These are phyloP conservation scores for Hydrotaea cyrtoneurina DNA, from an alignment of 2,888 invertebrate genomes.

Conservation along the genomic window DNA sequence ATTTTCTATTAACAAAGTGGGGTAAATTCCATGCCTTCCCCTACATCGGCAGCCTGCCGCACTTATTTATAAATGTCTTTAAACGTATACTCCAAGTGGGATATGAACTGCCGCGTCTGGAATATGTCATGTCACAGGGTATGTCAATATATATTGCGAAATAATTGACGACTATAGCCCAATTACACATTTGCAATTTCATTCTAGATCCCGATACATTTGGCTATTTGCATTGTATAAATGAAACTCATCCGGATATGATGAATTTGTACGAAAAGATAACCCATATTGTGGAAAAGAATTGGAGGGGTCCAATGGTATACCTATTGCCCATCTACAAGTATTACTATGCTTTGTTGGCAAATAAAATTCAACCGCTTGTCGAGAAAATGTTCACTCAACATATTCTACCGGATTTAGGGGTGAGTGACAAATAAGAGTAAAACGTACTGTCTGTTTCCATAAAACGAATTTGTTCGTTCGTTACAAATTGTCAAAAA, in stretches of 20 bases:
- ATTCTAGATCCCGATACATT: constrained; percentile 72
- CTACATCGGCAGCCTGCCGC: constrained; percentile 77
- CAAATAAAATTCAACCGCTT: constrained; percentile 75
- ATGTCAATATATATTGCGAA: constrained; percentile 18
- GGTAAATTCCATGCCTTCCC: constrained; percentile 79
- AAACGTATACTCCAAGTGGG: constrained; percentile 78
- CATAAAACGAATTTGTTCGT: too few relatives aligned
- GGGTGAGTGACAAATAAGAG: constrained; percentile 72
- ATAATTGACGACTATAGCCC: background rate
- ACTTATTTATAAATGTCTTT: constrained; percentile 77
- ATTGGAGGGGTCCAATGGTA: constrained; percentile 78
- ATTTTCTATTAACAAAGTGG: constrained; percentile 76
- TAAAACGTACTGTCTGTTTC: too few relatives aligned
- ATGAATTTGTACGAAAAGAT: constrained; percentile 76
- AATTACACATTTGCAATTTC: background rate
- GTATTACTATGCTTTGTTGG: constrained; percentile 78
- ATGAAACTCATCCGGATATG: constrained; percentile 79
- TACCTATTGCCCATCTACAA: constrained; percentile 80
- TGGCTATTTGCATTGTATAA: constrained; percentile 75
- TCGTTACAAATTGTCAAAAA: too few relatives aligned
- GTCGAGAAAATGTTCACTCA: constrained; percentile 79
- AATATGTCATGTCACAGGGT: constrained; percentile 80
- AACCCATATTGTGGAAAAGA: constrained; percentile 75
- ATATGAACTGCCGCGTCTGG: constrained; percentile 79
- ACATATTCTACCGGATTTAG: constrained; percentile 75